Base-by-base conservation (phyloP, 2,113 vertebrate species). In the Nibea albiflora region DNA sequence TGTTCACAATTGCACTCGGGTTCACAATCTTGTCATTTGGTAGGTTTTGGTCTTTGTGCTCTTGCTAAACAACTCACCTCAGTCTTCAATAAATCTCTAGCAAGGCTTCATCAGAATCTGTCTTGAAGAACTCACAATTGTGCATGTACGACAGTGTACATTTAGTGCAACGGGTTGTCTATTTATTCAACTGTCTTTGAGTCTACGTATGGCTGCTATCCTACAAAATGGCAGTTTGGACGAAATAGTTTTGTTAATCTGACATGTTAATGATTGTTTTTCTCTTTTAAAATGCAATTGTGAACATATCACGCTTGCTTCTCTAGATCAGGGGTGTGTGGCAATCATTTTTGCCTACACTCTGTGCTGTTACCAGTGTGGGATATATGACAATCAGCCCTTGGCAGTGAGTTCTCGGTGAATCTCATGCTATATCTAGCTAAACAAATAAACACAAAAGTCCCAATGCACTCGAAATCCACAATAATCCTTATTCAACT, bases 131-230 rank as follows among this genome's bases (percentile, higher is more conserved):
- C 73, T 61, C 62, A 72, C 56, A 65, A 66, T 61, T 88, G 90
- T 86, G 89, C 89, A 80, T 75, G 78, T 85, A 83, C 82, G 22
- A 71, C 64, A 35, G 71, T 54, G 91, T 87, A 85, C 83, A 65
- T 70, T 87, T 90, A 91, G 90, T 92, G 92, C 91, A 92, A 86
- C 62, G 88, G 79, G 84, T 85, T 39, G 76, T 90, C 85, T 85
- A 35, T 46, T 52, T 76, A 52, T 64, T 83, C 53, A 82, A 68
- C 81, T 76, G 77, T 89, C 85, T 89, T 31, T 35, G 75, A 89
- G 85, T 89, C 85, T 89, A 85, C 46, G 28, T 93, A 95, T 95
- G 95, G 95, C 95, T 95, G 92, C 94, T 95, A 94, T 95, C 95
- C 95, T 95, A 95, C 78, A 90, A 93, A 91, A 93, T 94, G 94